phyloP scores from a whole-genome alignment of 2,888 invertebrate genomes.

The Clusia tigrina region DNA sequence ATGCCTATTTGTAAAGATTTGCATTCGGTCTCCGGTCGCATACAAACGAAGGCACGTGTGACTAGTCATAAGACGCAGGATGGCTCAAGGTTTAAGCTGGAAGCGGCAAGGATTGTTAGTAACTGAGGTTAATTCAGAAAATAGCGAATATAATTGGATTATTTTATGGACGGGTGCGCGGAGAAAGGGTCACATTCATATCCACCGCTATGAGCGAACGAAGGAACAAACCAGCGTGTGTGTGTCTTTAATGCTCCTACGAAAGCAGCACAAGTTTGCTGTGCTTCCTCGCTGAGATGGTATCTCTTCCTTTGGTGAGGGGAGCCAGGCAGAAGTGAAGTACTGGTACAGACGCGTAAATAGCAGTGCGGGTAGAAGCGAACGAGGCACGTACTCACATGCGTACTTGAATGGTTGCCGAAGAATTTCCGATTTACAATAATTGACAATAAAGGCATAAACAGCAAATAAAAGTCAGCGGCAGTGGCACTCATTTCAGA shows the following conservation, averaged over 20 bases:
- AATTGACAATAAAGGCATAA: conserved; percentile 40
- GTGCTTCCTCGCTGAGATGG: no score
- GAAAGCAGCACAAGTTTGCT: not conserved
- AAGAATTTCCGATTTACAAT: conserved; percentile 29
- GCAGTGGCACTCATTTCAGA: conserved; percentile 9
- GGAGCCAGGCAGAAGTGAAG: conserved; percentile 11
- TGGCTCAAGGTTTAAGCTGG: no score
- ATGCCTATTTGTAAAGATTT: no score
- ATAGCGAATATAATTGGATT: conserved; percentile 26
- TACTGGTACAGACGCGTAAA: not conserved
- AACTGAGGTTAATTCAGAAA: conserved; percentile 21
- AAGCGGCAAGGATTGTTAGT: conserved; percentile 13
- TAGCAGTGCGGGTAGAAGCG: not conserved
- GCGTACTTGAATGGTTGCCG: not conserved
- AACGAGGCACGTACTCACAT: not conserved
- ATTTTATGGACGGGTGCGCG: not conserved
- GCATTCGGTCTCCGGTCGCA: no score
- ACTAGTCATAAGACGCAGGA: no score
- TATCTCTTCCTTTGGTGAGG: no score
- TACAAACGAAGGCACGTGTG: no score
- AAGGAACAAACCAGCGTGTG: no score
- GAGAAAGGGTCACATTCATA: no score
- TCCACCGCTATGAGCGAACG: no score
- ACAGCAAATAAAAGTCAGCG: conserved; percentile 39
- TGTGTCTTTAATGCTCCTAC: not conserved